Base-by-base conservation (phyloP, 2,113 vertebrate genomes). In the Myotis yumanensis region DNA sequence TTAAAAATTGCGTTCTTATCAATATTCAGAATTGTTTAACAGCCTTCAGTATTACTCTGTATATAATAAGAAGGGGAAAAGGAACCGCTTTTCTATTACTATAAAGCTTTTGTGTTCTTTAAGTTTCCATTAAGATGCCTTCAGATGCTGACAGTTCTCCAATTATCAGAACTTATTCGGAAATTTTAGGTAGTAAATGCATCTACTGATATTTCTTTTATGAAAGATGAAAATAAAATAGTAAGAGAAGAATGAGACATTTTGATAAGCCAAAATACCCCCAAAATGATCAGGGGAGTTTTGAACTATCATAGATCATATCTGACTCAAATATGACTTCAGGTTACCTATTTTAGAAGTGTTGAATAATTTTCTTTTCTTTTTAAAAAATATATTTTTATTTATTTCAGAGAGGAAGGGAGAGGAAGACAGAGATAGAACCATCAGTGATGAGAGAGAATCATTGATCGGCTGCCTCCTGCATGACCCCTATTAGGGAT, bases 201-300 rank as follows among this genome's bases (percentile, higher is more conserved):
- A 90, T 72, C 28, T 85, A 48, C 20, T 72, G 4, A 66, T 81
- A 81, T 48, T 76, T 48, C 72, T 48, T 46, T 80, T 83, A 89
- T 37, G 79, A 69, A 95, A 75, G 57, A 85, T 64, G 51, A 92
- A 94, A 92, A 85, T 85, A 9, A 92, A 91, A 86, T 48, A 79
- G 17, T 62, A 35, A 88, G 10, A 23, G 28, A 81, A 89, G 79
- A 81, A 85, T 5, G 18, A 97, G 51, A 71, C 11, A 89, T 80
- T 32, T 43, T 68, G 14, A 62, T 83, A 92, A 92, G 68, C 18
- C 6, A 46, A 71, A 83, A 69, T 72, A 22, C 14, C 7, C 35
- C 54, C 72, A 46, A 54, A 54, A 52, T 82, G 43, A 43, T 62
- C 5, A 73, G 25, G 48, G 10, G 15, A 81, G 32, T 25, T 0